Conservation (phyloP, 2,888 invertebrate species). For the Acleris laterana region DNA sequence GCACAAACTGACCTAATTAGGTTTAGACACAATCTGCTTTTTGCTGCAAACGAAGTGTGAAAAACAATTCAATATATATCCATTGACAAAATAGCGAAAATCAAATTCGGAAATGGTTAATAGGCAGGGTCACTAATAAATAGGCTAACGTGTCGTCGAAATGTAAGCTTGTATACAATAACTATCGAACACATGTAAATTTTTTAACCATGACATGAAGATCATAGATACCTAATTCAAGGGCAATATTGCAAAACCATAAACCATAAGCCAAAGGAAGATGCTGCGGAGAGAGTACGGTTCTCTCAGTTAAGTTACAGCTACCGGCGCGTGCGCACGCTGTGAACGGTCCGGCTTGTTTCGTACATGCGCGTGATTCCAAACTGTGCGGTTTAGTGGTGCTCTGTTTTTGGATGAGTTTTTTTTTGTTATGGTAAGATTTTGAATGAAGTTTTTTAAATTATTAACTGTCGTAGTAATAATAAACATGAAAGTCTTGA, state of each 20-base stretch:
- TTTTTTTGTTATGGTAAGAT: conserved; percentile 18
- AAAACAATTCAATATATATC: too few species aligned
- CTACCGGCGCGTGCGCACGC: conserved; percentile 16
- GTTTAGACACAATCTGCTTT: too few species aligned
- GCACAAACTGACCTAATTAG: too few species aligned
- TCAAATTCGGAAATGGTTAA: too few species aligned
- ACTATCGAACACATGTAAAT: too few species aligned
- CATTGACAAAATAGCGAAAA: too few species aligned
- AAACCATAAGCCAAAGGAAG: conserved; percentile 8
- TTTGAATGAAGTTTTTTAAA: background rate
- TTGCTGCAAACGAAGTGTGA: too few species aligned
- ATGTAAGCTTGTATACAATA: too few species aligned
- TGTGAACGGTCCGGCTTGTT: background rate
- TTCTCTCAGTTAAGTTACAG: conserved; percentile 19
- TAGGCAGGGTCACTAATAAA: too few species aligned
- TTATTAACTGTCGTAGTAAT: background rate
- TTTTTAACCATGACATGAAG: too few species aligned
- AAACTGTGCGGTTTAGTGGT: conserved; percentile 18
- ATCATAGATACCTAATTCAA: background rate
- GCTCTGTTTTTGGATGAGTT: conserved; percentile 30
- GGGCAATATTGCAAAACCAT: conserved; percentile 1
- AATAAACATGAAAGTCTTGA: too few species aligned
- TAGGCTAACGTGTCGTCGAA: too few species aligned
- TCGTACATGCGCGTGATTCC: background rate
- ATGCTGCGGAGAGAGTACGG: conserved; percentile 15